Conservation (phyloP, 2,888 invertebrate species). For the Salpingus planirostris region DNA sequence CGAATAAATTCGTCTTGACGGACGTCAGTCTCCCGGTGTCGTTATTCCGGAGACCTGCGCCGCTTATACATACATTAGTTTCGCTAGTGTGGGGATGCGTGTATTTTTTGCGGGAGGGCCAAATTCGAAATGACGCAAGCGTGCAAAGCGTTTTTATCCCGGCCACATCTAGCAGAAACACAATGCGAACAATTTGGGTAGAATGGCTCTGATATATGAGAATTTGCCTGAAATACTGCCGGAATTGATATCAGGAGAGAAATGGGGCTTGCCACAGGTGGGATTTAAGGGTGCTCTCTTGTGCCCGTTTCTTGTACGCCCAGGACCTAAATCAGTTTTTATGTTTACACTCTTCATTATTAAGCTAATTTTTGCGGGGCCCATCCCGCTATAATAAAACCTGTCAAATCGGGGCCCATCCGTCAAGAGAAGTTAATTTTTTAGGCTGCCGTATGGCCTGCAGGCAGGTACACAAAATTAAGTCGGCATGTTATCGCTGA, state of each 20-base stretch:
- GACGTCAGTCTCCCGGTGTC: too few species aligned
- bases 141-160: slow-evolving; percentile 15
- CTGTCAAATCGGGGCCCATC: neutral
- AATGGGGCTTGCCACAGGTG: slow-evolving; percentile 20
- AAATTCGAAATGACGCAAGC: slow-evolving; percentile 15
- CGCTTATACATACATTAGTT: too few species aligned
- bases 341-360: slow-evolving; percentile 17
- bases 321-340: slow-evolving; percentile 18
- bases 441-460: neutral
- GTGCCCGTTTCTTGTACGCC: slow-evolving; percentile 14
- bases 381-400: too few species aligned
- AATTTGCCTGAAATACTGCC: slow-evolving; percentile 17
- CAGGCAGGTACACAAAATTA: too few species aligned
- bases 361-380: slow-evolving; percentile 3
- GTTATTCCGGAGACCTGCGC: too few species aligned
- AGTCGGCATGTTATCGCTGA: too few species aligned
- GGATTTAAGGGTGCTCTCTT: slow-evolving; percentile 19
- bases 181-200: slow-evolving; percentile 18
- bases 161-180: slow-evolving; percentile 16
- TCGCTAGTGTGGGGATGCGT: too few species aligned
- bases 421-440: neutral
- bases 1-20: too few species aligned
- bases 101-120: slow-evolving; percentile 5
- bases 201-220: slow-evolving; percentile 21
- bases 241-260: slow-evolving; percentile 19